Evolutionary conservation across 2,888 invertebrate genomes (phyloP), one percentile per base, ranked within the genome.

Genomic region (Trichopoda pennipes): DNA sequence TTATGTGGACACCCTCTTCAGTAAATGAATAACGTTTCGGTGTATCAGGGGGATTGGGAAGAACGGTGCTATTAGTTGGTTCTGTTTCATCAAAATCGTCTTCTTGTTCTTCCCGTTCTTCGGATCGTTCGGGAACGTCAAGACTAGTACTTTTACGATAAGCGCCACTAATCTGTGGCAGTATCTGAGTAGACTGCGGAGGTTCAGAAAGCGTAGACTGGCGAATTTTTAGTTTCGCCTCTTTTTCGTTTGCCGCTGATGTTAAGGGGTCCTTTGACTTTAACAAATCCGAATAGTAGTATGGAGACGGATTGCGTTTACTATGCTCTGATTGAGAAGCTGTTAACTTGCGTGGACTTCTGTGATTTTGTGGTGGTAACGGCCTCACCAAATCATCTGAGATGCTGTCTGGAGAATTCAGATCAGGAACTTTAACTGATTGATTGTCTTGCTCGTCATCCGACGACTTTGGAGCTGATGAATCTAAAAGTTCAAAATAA

Each of bases 251-350:
- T 1, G 72, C 63, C 0, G 77, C 75, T 1, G 74, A 64, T 14
- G 73, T 61, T 6, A 76, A 47, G 7, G 77, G 10, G 73, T 88
- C 88, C 83, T 88, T 88, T 21, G 88, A 90, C 86, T 93, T 93
- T 81, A 95, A 94, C 69, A 96, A 91, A 88, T 96, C 96, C 1
- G 95, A 95, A 93, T 96, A 96, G 87, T 96, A 96, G 88, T 96
- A 96, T 1, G 96, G 96, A 75, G 96, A 96, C 14, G 95, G 95
- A 88, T 96, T 95, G 44, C 95, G 93, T 89, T 92, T 93, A 79
- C 88, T 88, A 83, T 88, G 86, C 84, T 89, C 88, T n/a, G 86
- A 86, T 17, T 87, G 87, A 6, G 87, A 87, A n/a, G 87, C 88
- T 49, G 89, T 86, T 78, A 88, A 60, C 85, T 91, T 90, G 70